Evolutionary conservation across 1,140 invertebrate species (phyloP).

Genomic region (Drosophila pectinifera): DNA sequence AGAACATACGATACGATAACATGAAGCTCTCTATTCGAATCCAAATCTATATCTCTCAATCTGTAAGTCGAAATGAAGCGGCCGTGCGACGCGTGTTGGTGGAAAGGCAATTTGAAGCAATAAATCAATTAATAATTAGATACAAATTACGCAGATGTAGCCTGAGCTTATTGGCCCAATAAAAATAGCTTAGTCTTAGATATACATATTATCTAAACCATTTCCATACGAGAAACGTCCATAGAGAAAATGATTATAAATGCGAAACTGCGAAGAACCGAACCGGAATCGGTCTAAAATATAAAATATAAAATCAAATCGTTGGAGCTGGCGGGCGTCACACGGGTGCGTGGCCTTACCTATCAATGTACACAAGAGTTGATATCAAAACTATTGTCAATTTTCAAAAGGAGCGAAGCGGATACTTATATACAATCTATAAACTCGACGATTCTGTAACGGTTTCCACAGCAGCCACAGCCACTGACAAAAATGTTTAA

Average conservation of each 20-base stretch:
- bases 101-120: constrained; percentile 31
- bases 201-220: constrained; percentile 32
- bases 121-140: constrained; percentile 39
- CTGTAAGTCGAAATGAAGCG: neutral
- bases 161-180: constrained; percentile 47
- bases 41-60: constrained; percentile 4
- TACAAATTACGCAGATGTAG: constrained; percentile 30
- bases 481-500: neutral
- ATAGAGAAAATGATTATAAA: constrained; percentile 9
- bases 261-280: neutral
- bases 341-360: constrained; percentile 37
- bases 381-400: constrained; percentile 76
- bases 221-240: constrained; percentile 59
- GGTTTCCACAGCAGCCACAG: constrained; percentile 20
- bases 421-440: constrained; percentile 33
- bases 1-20: constrained; percentile 19
- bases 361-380: constrained; percentile 54
- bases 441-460: constrained; percentile 21
- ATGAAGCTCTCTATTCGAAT: constrained; percentile 38
- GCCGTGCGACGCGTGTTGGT: constrained; percentile 5
- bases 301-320: constrained; percentile 38
- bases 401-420: constrained; percentile 45
- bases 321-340: constrained; percentile 37
- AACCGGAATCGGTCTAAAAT: neutral
- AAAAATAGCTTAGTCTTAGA: constrained; percentile 33